phyloP scores from a whole-genome alignment of 2,888 invertebrate species.

The Cataglyphis cursor region DNA sequence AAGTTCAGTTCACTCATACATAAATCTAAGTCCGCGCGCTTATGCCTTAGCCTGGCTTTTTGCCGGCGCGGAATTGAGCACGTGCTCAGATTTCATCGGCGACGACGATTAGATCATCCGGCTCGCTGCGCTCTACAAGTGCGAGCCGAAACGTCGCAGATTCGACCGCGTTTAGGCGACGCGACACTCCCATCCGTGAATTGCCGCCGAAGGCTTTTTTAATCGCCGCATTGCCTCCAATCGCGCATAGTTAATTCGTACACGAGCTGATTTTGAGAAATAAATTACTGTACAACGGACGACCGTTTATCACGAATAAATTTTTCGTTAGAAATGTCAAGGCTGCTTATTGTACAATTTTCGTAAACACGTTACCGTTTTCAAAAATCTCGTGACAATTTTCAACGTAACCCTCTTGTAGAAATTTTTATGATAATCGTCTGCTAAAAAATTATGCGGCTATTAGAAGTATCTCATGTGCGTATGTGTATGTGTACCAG shows the following conservation, averaged over 20 bases:
- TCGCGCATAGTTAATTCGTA: slow-evolving; percentile 43
- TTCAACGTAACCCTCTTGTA: background rate
- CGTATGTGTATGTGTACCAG: background rate
- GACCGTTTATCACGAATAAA: background rate
- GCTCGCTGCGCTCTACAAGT: slow-evolving; percentile 69
- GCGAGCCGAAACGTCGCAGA: slow-evolving; percentile 68
- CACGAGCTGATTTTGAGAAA: slow-evolving; percentile 7
- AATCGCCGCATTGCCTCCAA: slow-evolving; percentile 45
- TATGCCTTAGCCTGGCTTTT: slow-evolving; percentile 80
- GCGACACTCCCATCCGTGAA: slow-evolving; percentile 51
- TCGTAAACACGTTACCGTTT: background rate
- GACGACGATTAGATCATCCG: slow-evolving; percentile 84
- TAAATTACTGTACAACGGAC: background rate
- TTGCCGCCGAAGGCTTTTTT: slow-evolving; percentile 58
- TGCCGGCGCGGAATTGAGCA: slow-evolving; percentile 84
- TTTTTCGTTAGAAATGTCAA: background rate
- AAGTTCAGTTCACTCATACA: slow-evolving; percentile 85
- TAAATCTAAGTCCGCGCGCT: slow-evolving; percentile 85
- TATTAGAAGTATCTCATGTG: slow-evolving; percentile 24
- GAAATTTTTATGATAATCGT: slow-evolving; percentile 8
- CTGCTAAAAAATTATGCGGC: slow-evolving; percentile 14
- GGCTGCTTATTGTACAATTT: background rate
- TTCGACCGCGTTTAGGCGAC: slow-evolving; percentile 64
- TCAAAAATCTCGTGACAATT: background rate
- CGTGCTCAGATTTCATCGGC: slow-evolving; percentile 86